Base-by-base conservation (phyloP, 2,888 invertebrate species). In the Venusia cambrica region DNA sequence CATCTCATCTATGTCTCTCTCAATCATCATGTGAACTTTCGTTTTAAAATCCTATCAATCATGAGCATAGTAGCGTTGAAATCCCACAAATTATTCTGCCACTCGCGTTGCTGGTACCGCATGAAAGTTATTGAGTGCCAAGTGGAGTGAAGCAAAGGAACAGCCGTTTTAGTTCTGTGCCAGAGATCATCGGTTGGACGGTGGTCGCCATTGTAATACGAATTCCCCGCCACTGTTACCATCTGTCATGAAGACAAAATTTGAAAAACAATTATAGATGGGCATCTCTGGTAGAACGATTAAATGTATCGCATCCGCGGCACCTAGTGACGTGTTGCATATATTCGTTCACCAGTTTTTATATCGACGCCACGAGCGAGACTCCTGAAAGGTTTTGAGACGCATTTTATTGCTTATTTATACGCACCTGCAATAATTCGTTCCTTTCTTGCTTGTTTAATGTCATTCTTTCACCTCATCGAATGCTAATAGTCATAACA, bases 41-140 rank as follows among this genome's bases (percentile, higher is more conserved):
- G 25, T 45, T 48, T 39, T 32, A 35, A 44, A 38, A 42, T 22
- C 22, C 37, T 33, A 51, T 54, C 40, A 40, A 54, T 51, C 50
- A 45, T 48, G 35, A 57, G 60, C 62, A 62, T 54, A 58, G 60
- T 58, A 47, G 48, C 48, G 43, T 28, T 22, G 35, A 44, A 37
- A 53, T 50, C 39, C 47, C 58, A 73, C 73, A 76, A 73, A 77
- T 74, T 71, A 79, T 73, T 68, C 57, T 64, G 61, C 63, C 67
- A 69, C 66, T 70, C 53, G 61, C n/a, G 60, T 60, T 54, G 57
- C 51, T 60, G 50, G 57, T 52, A 57, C 48, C 53, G 34, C 55
- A 57, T 43, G 62, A 72, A 70, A 77, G 71, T 77, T 75, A 76
- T 77, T 68, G 76, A 64, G 79, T 85, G 84, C 83, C 85, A 83